Base-by-base conservation (phyloP, 2,888 invertebrate genomes). In the Thera obeliscata region DNA sequence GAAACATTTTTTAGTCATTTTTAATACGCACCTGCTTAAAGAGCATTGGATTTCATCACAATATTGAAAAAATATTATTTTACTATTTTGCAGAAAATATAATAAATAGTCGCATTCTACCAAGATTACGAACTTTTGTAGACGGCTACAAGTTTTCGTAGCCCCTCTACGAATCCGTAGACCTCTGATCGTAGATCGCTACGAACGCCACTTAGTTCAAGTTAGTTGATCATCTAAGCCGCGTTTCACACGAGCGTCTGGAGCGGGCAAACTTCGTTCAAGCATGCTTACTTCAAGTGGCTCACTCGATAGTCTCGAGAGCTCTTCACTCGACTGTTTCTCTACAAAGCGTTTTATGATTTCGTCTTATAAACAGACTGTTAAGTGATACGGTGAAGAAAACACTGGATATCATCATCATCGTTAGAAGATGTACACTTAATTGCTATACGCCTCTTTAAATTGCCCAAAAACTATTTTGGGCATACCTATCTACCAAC, bases 191-290 rank as follows among this genome's bases (percentile, higher is more conserved):
- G 12, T 6, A 61, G 43, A 43, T 61, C 56, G 41, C n/a, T n/a
- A 48, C 41, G 41, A 33, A 2, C 11, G 7, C n/a, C 61, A 36
- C 61, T 46, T 9, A 4, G 9, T 6, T 35, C 4, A 7, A 48
- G 55, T 54, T 61, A 22, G 48, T 61, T 61, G 61, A 46, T 56
- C 62, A 46, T 52, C 41, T 38, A 12, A 41, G 46, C 9, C 6
- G 35, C 55, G 61, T 61, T 61, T 60, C 35, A 61, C 61, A 55
- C 62, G 46, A 41, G 11, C 46, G 50, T 38, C 56, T 61, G 33
- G 11, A 46, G 48, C 41, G 22, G 49, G 49, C 38, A 56, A 56
- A 56, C 62, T 63, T 56, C 38, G 41, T 41, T 63, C 9, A 12
- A 63, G 61, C 46, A 38, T 36, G 36, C 50, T 61, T 61, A 11